A percentile compares a stretch with the other conserved stretches of the same genome.
Evolutionary conservation across 2,797 vertebrate genomes (phyloP).

Genomic region (Carapus acus): DNA sequence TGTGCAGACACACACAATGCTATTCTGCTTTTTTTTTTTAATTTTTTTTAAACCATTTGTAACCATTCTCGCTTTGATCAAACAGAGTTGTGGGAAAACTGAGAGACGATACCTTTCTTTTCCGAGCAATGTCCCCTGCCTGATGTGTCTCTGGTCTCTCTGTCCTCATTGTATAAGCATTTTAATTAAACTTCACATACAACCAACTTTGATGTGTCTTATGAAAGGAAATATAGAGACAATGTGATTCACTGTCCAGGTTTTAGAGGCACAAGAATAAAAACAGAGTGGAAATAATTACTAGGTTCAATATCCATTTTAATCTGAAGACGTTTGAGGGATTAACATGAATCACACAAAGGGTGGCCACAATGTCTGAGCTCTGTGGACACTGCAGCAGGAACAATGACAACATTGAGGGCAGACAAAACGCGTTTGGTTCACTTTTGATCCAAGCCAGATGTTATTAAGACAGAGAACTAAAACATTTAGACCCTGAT

Average conservation of each 20-base stretch:
- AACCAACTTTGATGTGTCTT: not conserved
- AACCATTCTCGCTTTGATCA: not conserved
- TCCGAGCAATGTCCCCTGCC: not conserved
- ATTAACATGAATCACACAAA: constrained; percentile 25
- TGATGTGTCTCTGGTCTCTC: not conserved
- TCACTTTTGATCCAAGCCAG: constrained; percentile 19
- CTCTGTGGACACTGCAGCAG: constrained; percentile 28
- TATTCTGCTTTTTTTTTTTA: no score
- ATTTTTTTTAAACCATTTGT: not conserved
- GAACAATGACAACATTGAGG: constrained; percentile 22
- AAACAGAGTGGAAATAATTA: constrained; percentile 3
- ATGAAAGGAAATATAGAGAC: no score
- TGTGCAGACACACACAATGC: no score
- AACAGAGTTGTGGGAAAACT: not conserved
- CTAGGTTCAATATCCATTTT: constrained; percentile 32
- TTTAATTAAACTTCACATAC: not conserved
- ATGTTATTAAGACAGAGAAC: not conserved
- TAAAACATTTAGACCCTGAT: constrained; percentile 4
- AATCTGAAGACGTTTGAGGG: constrained; percentile 41
- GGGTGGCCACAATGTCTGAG: constrained; percentile 24
- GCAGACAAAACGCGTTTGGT: constrained; percentile 8
- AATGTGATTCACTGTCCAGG: no score
- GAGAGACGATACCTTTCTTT: not conserved
- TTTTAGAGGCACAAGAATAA: not conserved
- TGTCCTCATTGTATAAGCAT: not conserved